Evolutionary conservation across 2,888 invertebrate species (phyloP).

Genomic region (Gandaritis pyraliata): DNA sequence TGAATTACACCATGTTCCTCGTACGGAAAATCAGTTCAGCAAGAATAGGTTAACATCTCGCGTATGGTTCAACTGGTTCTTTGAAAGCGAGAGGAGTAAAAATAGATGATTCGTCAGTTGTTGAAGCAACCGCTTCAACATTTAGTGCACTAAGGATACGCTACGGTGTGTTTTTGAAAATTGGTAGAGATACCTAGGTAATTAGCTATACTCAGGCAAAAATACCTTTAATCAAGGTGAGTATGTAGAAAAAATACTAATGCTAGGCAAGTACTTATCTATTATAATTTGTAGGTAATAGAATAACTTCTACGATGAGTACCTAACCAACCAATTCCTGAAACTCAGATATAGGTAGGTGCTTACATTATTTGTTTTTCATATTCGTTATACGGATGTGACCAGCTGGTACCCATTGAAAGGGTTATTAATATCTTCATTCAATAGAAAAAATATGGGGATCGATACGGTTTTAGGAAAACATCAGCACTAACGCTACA

Average conservation of each 20-base stretch:
- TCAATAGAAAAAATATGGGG: conserved; percentile 38
- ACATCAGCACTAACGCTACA: too few relatives aligned
- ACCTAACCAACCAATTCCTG: conserved; percentile 30
- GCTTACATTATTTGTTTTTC: conserved; percentile 45
- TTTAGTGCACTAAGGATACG: background rate
- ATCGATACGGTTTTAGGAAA: conserved; percentile 39
- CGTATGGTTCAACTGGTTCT: conserved; percentile 46
- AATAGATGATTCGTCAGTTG: conserved; percentile 36
- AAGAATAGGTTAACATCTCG: conserved; percentile 58
- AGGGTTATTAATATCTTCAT: conserved; percentile 47
- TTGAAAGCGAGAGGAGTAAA: conserved; percentile 28
- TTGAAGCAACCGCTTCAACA: conserved; percentile 14
- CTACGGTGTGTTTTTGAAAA: too few relatives aligned
- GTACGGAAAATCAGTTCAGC: conserved; percentile 51
- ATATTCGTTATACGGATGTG: conserved; percentile 49
- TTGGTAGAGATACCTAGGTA: too few relatives aligned
- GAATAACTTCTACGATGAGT: too few relatives aligned
- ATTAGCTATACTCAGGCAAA: too few relatives aligned
- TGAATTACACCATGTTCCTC: conserved; percentile 59
- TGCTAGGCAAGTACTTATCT: too few relatives aligned
- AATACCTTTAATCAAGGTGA: too few relatives aligned
- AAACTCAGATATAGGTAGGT: conserved; percentile 21
- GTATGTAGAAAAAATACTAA: too few relatives aligned
- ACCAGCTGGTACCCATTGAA: conserved; percentile 47
- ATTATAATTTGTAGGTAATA: too few relatives aligned